Conservation (phyloP, 2,888 invertebrate species). For the Limnephilus lunatus region DNA sequence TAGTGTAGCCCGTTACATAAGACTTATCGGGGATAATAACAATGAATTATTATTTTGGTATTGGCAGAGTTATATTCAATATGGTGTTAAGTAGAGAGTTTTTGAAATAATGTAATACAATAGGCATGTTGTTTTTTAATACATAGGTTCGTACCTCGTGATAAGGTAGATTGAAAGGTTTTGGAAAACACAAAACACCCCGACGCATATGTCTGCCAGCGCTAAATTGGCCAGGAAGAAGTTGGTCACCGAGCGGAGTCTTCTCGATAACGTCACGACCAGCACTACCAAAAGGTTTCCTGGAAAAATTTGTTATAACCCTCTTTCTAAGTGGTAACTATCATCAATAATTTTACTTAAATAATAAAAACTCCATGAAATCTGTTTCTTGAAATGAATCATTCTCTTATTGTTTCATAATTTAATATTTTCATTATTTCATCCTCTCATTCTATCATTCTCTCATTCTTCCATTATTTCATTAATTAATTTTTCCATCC, state of each 20-base stretch:
- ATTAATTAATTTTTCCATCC: too few relatives aligned
- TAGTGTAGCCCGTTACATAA: too few relatives aligned
- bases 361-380: background rate
- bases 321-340: background rate
- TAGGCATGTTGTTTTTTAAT: background rate
- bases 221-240: slow-evolving; percentile 95
- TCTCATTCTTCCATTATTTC: too few relatives aligned
- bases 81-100: background rate
- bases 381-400: background rate
- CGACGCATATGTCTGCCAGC: slow-evolving; percentile 93
- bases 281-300: slow-evolving; percentile 92
- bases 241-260: slow-evolving; percentile 92
- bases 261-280: slow-evolving; percentile 88
- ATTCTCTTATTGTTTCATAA: background rate
- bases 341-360: background rate
- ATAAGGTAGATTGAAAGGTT: slow-evolving; percentile 90
- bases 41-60: too few relatives aligned
- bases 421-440: too few relatives aligned
- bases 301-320: slow-evolving; percentile 70
- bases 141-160: slow-evolving; percentile 79
- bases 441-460: too few relatives aligned
- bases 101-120: background rate
- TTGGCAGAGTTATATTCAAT: too few relatives aligned
- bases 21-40: too few relatives aligned
- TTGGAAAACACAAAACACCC: slow-evolving; percentile 93